Base-by-base conservation (phyloP, 2,888 invertebrate species). In the Athetis lepigone region DNA sequence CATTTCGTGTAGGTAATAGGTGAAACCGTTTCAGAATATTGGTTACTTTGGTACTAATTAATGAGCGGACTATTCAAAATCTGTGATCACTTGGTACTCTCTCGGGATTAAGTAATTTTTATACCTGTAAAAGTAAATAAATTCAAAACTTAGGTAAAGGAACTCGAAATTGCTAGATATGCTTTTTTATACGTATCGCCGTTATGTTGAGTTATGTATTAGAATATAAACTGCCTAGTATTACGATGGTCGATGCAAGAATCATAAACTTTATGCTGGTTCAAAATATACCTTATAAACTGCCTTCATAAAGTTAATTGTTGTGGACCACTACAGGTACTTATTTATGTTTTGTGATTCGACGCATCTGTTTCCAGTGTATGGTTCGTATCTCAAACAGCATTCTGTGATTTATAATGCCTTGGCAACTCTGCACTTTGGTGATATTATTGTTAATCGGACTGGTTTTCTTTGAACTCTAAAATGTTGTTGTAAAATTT, bases 71-170 rank as follows among this genome's bases (percentile, higher is more conserved):
- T 83, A 89, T 89, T 93, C 92, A 89, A 86, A 93, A 94, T 94
- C 94, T 94, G 94, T 95, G 94, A 95, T 94, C 92, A 94, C 92
- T 90, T 94, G 92, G 94, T 95, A 95, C 95, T 95, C 95, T 94
- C 93, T 94, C 87, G 89, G 88, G 91, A 88, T 92, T 92, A 93
- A 92, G 92, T 91, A 89, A 85, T 91, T 91, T 92, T 90, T 91
- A 89, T 90, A 91, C 84, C 87, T 89, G 84, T 88, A 90, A 87
- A 88, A 86, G 74, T 84, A 81, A 75, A 70, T 62, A 68, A 68
- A 85, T 87, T 86, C 82, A 85, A 86, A 87, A 83, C 70, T 81
- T 83, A 82, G 75, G 77, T 64, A 62, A 77, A 81, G 25, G 57
- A 82, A 84, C 80, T 86, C 83, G 75, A 88, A 89, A 90, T 89